Conservation (phyloP, 2,888 invertebrate species). For the Leptopilina syphax region DNA sequence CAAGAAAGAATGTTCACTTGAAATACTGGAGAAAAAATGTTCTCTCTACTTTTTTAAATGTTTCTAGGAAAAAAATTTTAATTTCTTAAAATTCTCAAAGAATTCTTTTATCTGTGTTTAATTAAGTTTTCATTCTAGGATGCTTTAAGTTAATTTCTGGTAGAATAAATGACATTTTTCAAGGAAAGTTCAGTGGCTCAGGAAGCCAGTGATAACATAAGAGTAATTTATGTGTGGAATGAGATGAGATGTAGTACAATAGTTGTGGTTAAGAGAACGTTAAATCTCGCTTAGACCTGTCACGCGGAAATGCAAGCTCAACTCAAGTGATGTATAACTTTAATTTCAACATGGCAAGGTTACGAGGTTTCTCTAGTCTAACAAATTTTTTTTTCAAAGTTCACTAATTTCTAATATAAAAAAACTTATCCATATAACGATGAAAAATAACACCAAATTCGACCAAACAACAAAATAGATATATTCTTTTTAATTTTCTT, state of each 20-base stretch:
- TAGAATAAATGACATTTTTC: neutral
- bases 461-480: too few relatives aligned
- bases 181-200: neutral
- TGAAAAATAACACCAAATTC: too few relatives aligned
- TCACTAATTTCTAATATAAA: neutral
- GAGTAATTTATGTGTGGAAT: neutral
- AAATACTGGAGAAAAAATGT: too few relatives aligned
- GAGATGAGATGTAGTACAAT: slow-evolving; percentile 13
- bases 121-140: neutral
- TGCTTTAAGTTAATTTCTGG: neutral
- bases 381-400: neutral
- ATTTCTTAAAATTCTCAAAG: too few relatives aligned
- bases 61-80: too few relatives aligned
- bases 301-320: slow-evolving; percentile 16
- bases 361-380: neutral
- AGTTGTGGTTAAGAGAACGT: slow-evolving; percentile 14
- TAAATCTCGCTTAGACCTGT: slow-evolving; percentile 24
- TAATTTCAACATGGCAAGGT: slow-evolving; percentile 20
- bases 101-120: neutral
- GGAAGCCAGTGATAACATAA: neutral
- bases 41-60: too few relatives aligned
- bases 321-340: slow-evolving; percentile 24
- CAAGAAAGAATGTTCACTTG: too few relatives aligned
- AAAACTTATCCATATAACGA: too few relatives aligned
- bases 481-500: too few relatives aligned